Percentiles rank a stretch among this genome's conserved stretches.
Conservation (phyloP, 2,113 vertebrate genomes). For the Melanotaenia duboulayi region DNA sequence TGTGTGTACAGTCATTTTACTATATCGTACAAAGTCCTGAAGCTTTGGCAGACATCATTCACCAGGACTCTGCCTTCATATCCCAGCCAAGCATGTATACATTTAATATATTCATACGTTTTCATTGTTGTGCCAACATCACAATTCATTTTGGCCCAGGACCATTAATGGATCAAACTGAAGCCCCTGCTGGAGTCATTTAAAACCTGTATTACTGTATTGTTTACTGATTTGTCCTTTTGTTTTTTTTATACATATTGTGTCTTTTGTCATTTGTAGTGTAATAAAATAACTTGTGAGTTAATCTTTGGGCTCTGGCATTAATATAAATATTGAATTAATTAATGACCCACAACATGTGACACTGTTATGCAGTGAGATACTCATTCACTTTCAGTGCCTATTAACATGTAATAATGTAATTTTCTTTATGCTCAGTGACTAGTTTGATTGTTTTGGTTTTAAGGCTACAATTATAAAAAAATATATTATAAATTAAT, state of each 20-base stretch:
- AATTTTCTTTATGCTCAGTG: no score
- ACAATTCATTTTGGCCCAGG: constrained; percentile 24
- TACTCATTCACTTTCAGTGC: no score
- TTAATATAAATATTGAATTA: constrained; percentile 2
- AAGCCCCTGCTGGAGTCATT: constrained; percentile 5
- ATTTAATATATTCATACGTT: constrained; percentile 9
- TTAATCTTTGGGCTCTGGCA: constrained; percentile 37
- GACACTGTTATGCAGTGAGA: no score
- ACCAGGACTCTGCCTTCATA: constrained; percentile 8
- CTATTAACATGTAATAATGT: no score
- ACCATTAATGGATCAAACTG: not conserved
- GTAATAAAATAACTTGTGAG: constrained; percentile 68
- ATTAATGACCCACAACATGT: not conserved
- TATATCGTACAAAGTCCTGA: constrained; percentile 29
- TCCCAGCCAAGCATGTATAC: constrained; percentile 7
- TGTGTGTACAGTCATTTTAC: constrained; percentile 30
- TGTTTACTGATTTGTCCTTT: constrained; percentile 38
- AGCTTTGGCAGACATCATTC: constrained; percentile 23
- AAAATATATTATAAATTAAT: no score
- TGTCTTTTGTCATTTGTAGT: constrained; percentile 50
- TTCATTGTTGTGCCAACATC: constrained; percentile 50
- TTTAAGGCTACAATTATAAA: no score
- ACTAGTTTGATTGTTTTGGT: no score
- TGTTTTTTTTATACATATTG: constrained; percentile 46
- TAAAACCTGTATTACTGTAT: constrained; percentile 15